phyloP scores from a whole-genome alignment of 2,113 vertebrate genomes.

The Austrofundulus limnaeus region DNA sequence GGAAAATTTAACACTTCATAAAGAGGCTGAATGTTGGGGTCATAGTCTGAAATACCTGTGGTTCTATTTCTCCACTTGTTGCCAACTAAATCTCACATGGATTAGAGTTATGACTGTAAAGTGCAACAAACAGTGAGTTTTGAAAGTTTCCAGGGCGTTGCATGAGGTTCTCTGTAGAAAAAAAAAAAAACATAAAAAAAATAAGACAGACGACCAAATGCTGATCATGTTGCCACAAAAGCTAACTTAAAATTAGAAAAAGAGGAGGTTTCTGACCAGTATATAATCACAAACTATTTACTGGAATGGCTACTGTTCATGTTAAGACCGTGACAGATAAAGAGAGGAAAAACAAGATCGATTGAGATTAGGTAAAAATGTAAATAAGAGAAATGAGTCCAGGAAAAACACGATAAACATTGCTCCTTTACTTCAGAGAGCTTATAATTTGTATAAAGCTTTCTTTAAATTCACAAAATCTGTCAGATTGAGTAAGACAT shows the following conservation, averaged over 20 bases:
- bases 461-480: neutral
- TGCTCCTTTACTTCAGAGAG: too few relatives aligned
- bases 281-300: neutral
- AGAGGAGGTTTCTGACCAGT: neutral
- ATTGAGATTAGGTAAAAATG: neutral
- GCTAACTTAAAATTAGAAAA: neutral
- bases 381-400: neutral
- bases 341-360: neutral
- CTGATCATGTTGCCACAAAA: conserved; percentile 4
- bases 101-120: conserved; percentile 49
- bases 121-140: conserved; percentile 33
- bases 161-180: neutral
- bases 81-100: conserved; percentile 48
- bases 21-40: conserved; percentile 47
- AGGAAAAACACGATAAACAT: neutral
- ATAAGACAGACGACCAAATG: conserved; percentile 1
- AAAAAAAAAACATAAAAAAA: neutral
- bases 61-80: conserved; percentile 37
- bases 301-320: neutral
- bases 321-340: neutral
- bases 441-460: too few relatives aligned
- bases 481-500: neutral
- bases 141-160: conserved; percentile 35
- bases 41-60: conserved; percentile 45
- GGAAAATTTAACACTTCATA: conserved; percentile 70